Base-by-base conservation (phyloP, 2,888 invertebrate genomes). In the Bembecia ichneumoniformis region DNA sequence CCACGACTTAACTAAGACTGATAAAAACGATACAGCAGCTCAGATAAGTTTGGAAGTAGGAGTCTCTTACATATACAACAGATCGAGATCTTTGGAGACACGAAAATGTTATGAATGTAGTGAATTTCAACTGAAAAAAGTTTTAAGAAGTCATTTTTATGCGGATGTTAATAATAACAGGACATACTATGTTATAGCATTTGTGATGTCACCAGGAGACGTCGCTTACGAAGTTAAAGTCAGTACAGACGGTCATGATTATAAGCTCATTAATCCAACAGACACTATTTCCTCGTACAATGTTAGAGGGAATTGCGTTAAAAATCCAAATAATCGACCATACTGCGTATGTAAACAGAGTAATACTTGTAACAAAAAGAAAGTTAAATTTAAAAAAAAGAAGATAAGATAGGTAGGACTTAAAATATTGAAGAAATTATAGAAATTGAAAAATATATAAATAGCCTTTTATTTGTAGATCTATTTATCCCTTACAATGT, bases 221-320 rank as follows among this genome's bases (percentile, higher is more conserved):
- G 91, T 90, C 0, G 74, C 88, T 35, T 94, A 91, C 59, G 93
- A 94, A 74, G 89, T 90, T 1, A 92, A 92, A 0, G 82, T 94
- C 7, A 74, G 83, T 20, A 76, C 82, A 51, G 59, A 70, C 45
- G 69, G 61, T 3, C 63, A 70, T 10, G 63, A 68, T 46, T 86
- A 88, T 46, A 67, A 74, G 51, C 62, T 91, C 45, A 68, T 89
- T 16, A 88, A 88, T 3, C 87, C 87, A 20, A 86, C 91, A 14
- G 90, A 91, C 28, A 65, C 66, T 3, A 68, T 77, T 51, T 60
- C 68, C 3, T 51, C 58, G 40, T 76, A 77, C 51, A 76, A 74
- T 51, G 47, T 48, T 5, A 63, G 57, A 52, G 77, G 78, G 1
- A 61, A 57, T 17, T 81, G 79, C 55, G 72, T 68, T 2, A 47